A percentile compares a stretch with the other conserved stretches of the same genome.
Conservation (phyloP, 2,888 invertebrate genomes). For the Conistra vaccinii region DNA sequence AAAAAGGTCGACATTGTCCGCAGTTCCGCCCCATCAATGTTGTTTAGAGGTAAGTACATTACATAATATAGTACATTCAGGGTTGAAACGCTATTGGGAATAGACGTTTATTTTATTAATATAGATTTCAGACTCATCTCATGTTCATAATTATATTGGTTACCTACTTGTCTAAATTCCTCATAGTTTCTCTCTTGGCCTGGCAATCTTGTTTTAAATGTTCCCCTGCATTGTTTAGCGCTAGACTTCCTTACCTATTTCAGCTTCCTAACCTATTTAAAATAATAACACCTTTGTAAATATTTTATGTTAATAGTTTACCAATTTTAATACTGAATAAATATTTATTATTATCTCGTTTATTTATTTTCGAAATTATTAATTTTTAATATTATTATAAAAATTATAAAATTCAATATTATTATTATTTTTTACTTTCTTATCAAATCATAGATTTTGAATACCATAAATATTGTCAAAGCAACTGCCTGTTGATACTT, state of each 20-base stretch:
- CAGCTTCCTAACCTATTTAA: no score
- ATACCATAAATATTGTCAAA: conserved; percentile 30
- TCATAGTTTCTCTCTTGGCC: not conserved
- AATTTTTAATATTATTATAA: no score
- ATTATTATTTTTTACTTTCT: no score
- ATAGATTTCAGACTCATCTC: not conserved
- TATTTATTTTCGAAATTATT: no score
- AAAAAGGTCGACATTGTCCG: conserved; percentile 27
- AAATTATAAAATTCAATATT: no score
- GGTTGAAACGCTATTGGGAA: not conserved
- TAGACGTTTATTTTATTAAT: not conserved
- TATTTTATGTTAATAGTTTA: no score
- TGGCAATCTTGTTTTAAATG: not conserved
- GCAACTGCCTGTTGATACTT: conserved; percentile 42
- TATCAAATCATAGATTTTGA: not conserved
- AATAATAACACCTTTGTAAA: no score
- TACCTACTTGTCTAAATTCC: not conserved
- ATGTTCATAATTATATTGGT: not conserved
- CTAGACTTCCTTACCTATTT: not conserved
- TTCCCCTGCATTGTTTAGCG: not conserved
- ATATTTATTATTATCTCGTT: no score
- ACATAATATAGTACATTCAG: not conserved
- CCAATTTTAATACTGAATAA: no score
- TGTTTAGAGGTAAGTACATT: not conserved
- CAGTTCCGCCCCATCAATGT: conserved; percentile 13